These are phyloP conservation scores for Drosophila tripunctata DNA, from an alignment of 2,888 invertebrate genomes.

Conservation along the genomic window DNA sequence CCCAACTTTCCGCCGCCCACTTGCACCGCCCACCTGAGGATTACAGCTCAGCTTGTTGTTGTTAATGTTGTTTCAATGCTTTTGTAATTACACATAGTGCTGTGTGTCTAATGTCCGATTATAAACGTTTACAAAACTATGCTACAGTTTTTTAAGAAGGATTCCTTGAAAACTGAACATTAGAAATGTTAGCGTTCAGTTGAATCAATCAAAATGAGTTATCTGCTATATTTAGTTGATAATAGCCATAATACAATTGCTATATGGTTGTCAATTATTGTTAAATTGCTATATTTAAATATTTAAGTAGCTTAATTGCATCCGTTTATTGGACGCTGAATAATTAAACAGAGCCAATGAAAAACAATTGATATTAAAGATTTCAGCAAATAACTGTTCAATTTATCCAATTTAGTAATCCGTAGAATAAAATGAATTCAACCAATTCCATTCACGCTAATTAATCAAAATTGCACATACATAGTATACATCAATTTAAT, in stretches of 20 bases:
- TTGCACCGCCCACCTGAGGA: constrained; percentile 27
- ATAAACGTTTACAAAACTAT: constrained; percentile 10
- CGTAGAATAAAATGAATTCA: constrained; percentile 21
- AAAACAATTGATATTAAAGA: constrained; percentile 34
- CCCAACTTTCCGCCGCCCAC: constrained; percentile 1
- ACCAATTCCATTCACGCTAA: background rate
- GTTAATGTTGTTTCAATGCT: constrained; percentile 20
- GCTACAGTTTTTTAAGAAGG: constrained; percentile 27
- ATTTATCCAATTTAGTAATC: constrained; percentile 8
- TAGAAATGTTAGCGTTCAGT: background rate
- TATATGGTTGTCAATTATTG: background rate
- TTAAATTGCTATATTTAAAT: constrained; percentile 46
- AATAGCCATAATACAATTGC: background rate
- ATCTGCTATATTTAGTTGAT: background rate
- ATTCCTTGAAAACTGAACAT: too few species aligned
- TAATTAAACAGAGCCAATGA: constrained; percentile 40
- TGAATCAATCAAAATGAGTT: constrained; percentile 1
- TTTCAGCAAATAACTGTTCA: background rate
- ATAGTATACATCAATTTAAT: constrained; percentile 21
- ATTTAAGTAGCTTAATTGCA: constrained; percentile 64
- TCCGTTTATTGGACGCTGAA: constrained; percentile 36
- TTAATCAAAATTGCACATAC: constrained; percentile 13
- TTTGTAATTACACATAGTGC: constrained; percentile 24
- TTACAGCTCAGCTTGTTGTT: constrained; percentile 34
- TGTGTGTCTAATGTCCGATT: background rate